Evolutionary conservation across 2,113 vertebrate genomes (phyloP).

Genomic region (Phalacrocorax carbo): DNA sequence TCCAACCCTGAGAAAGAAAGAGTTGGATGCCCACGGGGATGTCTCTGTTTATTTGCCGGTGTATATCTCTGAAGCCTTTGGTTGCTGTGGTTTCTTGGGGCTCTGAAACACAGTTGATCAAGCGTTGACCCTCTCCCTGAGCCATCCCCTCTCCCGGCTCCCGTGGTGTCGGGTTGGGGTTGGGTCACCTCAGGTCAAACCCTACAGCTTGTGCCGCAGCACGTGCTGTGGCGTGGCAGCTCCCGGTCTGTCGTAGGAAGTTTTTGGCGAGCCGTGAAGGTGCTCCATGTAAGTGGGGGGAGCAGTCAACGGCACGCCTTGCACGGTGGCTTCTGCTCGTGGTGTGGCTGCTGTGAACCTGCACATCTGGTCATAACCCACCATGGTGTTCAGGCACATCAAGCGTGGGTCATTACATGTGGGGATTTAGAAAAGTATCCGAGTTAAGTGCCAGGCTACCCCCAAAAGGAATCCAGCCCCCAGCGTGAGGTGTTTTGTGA

Average conservation of each 20-base stretch:
- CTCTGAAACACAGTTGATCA: background rate
- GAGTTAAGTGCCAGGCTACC: background rate
- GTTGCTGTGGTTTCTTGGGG: background rate
- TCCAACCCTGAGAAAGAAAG: background rate
- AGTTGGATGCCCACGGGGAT: background rate
- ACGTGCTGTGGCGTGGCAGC: background rate
- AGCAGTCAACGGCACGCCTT: fast-evolving
- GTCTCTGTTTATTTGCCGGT: background rate
- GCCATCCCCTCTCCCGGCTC: background rate
- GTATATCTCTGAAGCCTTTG: background rate
- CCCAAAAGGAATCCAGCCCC: background rate
- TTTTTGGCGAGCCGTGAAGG: background rate
- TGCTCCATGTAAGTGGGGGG: background rate
- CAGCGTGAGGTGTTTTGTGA: fast-evolving
- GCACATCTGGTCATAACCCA: background rate
- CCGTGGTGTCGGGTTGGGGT: fast-evolving
- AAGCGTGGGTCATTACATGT: fast-evolving
- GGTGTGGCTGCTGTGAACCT: fast-evolving
- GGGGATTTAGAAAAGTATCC: background rate
- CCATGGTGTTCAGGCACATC: fast-evolving
- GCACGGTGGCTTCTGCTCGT: fast-evolving
- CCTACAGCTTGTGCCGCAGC: background rate
- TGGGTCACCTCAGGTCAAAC: background rate
- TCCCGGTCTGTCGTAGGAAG: background rate
- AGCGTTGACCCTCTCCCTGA: background rate